Conservation (phyloP, 2,888 invertebrate genomes). For the Drosophila mimica region DNA sequence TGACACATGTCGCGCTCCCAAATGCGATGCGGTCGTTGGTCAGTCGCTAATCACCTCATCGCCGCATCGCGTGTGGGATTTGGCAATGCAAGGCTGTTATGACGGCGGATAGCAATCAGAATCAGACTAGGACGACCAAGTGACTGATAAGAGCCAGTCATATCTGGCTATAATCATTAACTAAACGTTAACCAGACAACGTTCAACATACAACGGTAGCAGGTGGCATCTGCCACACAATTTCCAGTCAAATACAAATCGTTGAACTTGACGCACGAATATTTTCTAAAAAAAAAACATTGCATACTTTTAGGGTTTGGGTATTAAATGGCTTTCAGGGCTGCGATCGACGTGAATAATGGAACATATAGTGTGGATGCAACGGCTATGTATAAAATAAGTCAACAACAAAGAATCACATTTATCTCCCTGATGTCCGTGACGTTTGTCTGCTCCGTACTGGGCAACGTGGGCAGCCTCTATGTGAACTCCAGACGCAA, state of each 20-base stretch:
- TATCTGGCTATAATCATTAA: conserved; percentile 43
- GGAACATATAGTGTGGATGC: conserved; percentile 35
- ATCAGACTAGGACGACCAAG: conserved; percentile 22
- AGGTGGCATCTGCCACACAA: conserved; percentile 17
- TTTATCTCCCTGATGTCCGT: conserved; percentile 58
- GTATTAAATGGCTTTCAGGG: conserved; percentile 50
- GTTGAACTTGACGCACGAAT: conserved; percentile 8
- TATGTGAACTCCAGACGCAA: conserved; percentile 83
- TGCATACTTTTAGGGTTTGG: conserved; percentile 60
- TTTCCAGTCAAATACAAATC: conserved; percentile 34
- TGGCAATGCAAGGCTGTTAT: conserved; percentile 9
- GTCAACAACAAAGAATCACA: conserved; percentile 37
- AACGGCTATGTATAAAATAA: conserved; percentile 62
- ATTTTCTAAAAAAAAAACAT: not conserved
- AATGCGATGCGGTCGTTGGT: conserved; percentile 8
- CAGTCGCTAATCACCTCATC: conserved; percentile 14
- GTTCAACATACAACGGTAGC: conserved; percentile 25
- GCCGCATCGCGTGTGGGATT: conserved; percentile 26
- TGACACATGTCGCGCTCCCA: conserved; percentile 17
- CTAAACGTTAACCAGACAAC: conserved; percentile 10
- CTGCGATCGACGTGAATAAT: conserved; percentile 6
- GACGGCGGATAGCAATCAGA: conserved; percentile 55
- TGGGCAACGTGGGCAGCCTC: conserved; percentile 76
- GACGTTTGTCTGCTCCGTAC: conserved; percentile 62
- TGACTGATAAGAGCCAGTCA: conserved; percentile 48